phyloP scores from a whole-genome alignment of 2,888 invertebrate species.

The Xanthia togata region DNA sequence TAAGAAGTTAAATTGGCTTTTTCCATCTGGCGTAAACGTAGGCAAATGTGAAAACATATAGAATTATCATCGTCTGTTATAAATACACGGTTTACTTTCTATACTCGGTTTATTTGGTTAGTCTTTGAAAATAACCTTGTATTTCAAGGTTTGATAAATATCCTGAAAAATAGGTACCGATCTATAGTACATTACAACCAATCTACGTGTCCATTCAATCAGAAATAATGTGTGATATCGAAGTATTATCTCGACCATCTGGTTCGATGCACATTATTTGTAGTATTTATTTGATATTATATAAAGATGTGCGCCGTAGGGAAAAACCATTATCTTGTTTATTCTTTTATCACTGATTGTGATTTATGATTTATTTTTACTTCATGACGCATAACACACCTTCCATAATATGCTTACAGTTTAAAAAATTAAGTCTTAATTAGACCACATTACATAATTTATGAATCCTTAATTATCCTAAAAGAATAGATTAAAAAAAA shows the following conservation, averaged over 20 bases:
- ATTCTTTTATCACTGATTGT: conserved; percentile 24
- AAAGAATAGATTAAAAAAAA: not conserved
- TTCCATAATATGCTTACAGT: not conserved
- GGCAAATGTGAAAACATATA: not conserved
- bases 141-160: not conserved
- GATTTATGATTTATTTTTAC: conserved; percentile 25
- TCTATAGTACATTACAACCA: conserved; percentile 3
- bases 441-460: not conserved
- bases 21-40: not conserved
- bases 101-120: not conserved
- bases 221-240: conserved; percentile 23
- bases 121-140: not conserved
- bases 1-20: not conserved
- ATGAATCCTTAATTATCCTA: not conserved
- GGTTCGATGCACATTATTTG: conserved; percentile 18
- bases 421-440: not conserved
- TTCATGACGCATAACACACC: not conserved
- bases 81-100: too few relatives aligned
- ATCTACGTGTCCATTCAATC: conserved; percentile 18
- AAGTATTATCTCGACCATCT: conserved; percentile 19
- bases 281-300: conserved; percentile 13
- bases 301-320: not conserved
- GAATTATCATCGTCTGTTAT: not conserved
- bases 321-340: conserved; percentile 14
- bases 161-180: not conserved